Evolutionary conservation across 1,140 invertebrate genomes (phyloP).

Genomic region (Diabrotica virgifera): DNA sequence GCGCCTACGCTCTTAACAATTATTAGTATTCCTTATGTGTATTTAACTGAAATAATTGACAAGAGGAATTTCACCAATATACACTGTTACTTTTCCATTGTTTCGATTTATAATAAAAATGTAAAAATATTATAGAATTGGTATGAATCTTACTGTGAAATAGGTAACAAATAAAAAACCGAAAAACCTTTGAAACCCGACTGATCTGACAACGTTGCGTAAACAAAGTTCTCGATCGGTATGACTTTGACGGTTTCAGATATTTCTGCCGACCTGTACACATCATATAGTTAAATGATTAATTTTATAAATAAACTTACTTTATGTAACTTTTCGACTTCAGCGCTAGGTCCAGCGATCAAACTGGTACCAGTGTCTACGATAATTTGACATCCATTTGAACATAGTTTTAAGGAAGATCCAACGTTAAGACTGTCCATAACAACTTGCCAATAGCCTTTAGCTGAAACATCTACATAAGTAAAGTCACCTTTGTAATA

Average conservation of each 20-base stretch:
- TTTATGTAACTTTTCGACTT: slow-evolving; percentile 77
- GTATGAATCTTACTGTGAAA: background rate
- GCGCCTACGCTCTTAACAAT: no score
- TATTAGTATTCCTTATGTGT: no score
- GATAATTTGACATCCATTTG: slow-evolving; percentile 84
- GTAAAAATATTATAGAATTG: no score
- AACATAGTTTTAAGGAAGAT: slow-evolving; percentile 60
- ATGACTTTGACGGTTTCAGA: no score
- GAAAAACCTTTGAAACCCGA: no score
- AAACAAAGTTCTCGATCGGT: no score
- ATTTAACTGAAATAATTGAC: no score
- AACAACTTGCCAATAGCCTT: slow-evolving; percentile 97
- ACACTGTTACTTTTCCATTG: no score
- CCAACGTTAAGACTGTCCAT: slow-evolving; percentile 76
- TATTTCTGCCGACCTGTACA: no score
- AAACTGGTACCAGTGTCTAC: slow-evolving; percentile 98
- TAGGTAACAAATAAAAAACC: background rate
- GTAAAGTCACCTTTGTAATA: slow-evolving; percentile 91
- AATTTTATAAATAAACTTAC: slow-evolving; percentile 40
- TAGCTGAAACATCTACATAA: slow-evolving; percentile 80
- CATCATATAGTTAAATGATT: background rate
- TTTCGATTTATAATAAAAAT: no score
- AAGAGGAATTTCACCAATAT: no score
- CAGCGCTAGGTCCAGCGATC: slow-evolving; percentile 85
- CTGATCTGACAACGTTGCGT: no score